Conservation (phyloP, 2,888 invertebrate genomes). For the Cosmorhoe ocellata region DNA sequence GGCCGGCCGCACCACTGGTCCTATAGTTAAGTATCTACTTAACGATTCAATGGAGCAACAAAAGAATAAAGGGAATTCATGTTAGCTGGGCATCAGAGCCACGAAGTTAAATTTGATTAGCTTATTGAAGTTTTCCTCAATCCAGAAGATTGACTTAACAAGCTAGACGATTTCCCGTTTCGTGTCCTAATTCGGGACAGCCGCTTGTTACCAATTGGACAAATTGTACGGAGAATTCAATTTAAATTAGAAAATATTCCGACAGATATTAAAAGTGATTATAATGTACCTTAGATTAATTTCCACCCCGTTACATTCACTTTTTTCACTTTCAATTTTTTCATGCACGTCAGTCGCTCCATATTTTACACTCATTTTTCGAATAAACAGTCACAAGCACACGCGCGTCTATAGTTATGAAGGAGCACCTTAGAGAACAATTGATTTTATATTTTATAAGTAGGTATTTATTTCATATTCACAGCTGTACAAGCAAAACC, state of each 20-base stretch:
- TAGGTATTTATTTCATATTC: conserved; percentile 28
- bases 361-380: conserved; percentile 66
- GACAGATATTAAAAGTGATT: conserved; percentile 24
- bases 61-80: conserved; percentile 3
- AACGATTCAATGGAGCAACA: conserved; percentile 4
- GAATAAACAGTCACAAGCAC: conserved; percentile 26
- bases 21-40: not conserved
- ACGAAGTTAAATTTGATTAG: not conserved
- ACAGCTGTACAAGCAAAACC: conserved; percentile 43
- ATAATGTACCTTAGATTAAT: conserved; percentile 58
- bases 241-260: conserved; percentile 41
- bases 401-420: conserved; percentile 18
- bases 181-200: conserved; percentile 41
- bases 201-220: conserved; percentile 52
- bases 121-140: conserved; percentile 32
- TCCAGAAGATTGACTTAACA: conserved; percentile 28
- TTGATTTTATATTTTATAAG: conserved; percentile 17
- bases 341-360: conserved; percentile 63
- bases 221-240: conserved; percentile 47
- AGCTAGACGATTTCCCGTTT: conserved; percentile 45
- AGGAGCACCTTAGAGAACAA: conserved; percentile 14
- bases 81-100: not conserved
- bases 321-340: conserved; percentile 51
- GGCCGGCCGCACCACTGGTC: not conserved
- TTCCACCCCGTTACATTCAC: conserved; percentile 47